Percentiles rank a stretch among this genome's conserved stretches.
Conservation (phyloP, 2,797 vertebrate species). For the Mionectes olivaceus region DNA sequence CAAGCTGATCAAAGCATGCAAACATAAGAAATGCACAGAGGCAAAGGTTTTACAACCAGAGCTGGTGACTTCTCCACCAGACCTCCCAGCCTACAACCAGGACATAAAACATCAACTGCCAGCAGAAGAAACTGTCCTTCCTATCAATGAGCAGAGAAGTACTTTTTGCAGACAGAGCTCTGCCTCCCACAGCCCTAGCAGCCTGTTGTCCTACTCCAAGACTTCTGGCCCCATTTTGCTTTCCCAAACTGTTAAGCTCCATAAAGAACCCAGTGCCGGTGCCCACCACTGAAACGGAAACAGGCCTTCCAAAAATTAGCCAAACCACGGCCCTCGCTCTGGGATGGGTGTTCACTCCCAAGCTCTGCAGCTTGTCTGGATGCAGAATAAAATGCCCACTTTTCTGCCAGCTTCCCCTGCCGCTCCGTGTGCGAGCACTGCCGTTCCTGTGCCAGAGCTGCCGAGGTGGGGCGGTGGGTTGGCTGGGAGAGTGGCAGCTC, state of each 20-base stretch:
- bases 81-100: not conserved
- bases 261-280: not conserved
- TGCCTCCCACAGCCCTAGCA: not conserved
- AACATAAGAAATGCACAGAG: not conserved
- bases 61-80: not conserved
- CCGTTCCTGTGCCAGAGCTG: not conserved
- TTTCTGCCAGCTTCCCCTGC: constrained; percentile 1
- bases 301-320: not conserved
- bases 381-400: not conserved
- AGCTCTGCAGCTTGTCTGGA: not conserved
- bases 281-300: rapidly evolving
- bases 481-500: not conserved
- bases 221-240: not conserved
- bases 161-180: not conserved
- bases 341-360: not conserved
- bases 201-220: not conserved
- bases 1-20: not conserved
- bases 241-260: not conserved
- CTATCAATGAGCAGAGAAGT: rapidly evolving
- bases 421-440: not conserved
- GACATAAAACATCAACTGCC: not conserved
- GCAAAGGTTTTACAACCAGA: not conserved
- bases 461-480: not conserved
- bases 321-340: rapidly evolving
- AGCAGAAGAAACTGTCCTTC: not conserved